phyloP scores from a whole-genome alignment of 1,140 invertebrate genomes.

The Apis cerana region DNA sequence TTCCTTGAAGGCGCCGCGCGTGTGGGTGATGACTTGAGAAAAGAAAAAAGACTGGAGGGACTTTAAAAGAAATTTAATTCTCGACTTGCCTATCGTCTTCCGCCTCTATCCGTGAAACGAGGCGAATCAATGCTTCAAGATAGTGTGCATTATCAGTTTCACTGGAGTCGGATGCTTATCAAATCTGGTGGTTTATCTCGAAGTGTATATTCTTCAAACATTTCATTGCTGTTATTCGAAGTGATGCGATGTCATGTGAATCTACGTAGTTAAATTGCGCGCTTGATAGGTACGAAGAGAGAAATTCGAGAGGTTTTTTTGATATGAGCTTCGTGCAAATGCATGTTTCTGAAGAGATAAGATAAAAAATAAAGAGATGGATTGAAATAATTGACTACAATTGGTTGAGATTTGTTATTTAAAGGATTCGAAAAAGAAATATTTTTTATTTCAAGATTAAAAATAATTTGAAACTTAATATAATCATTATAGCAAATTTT shows the following conservation, averaged over 20 bases:
- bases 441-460: too few relatives aligned
- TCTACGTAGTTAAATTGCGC: not conserved
- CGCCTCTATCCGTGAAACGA: not conserved
- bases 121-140: constrained; percentile 1
- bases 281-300: not conserved
- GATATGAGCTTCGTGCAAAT: too few relatives aligned
- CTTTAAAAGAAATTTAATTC: constrained; percentile 43
- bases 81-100: not conserved
- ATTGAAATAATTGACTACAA: too few relatives aligned
- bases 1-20: constrained; percentile 24
- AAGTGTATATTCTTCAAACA: not conserved
- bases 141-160: constrained; percentile 14
- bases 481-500: too few relatives aligned
- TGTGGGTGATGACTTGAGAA: constrained; percentile 35
- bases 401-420: too few relatives aligned
- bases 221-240: not conserved
- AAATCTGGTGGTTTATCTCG: not conserved
- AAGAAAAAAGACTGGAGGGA: not conserved
- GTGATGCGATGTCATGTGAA: too few relatives aligned
- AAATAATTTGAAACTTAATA: too few relatives aligned
- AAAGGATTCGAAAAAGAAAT: too few relatives aligned
- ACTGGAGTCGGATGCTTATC: not conserved
- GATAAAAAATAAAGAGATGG: too few relatives aligned
- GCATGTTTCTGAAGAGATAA: too few relatives aligned
- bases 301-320: not conserved